A percentile compares a stretch with the other conserved stretches of the same genome.
These are phyloP conservation scores for Myrmophylax atrothorax DNA, from an alignment of 2,113 vertebrate species.

Conservation along the genomic window DNA sequence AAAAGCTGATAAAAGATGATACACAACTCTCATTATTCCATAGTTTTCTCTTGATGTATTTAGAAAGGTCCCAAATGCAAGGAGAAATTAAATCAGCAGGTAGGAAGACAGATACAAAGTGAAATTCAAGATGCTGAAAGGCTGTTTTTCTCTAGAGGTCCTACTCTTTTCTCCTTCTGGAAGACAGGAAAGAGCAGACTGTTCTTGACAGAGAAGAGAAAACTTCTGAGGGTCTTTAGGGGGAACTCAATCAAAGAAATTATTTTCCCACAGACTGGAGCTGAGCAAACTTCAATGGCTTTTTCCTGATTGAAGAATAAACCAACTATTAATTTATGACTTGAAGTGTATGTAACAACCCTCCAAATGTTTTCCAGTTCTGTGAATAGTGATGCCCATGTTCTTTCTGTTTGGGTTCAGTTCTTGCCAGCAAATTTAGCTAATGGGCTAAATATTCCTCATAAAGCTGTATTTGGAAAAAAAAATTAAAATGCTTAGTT, in stretches of 20 bases:
- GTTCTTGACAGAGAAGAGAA: conserved; percentile 73
- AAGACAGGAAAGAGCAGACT: conserved; percentile 78
- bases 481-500: background rate
- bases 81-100: conserved; percentile 51
- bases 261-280: conserved; percentile 83
- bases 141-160: conserved; percentile 79
- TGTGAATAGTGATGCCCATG: accelerated
- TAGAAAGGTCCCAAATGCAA: conserved; percentile 9
- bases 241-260: conserved; percentile 85
- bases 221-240: conserved; percentile 80
- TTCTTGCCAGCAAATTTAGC: background rate
- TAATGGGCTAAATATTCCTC: background rate
- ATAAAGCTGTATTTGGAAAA: background rate
- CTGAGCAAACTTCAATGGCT: conserved; percentile 71
- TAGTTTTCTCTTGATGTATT: conserved; percentile 3
- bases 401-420: background rate
- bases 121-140: conserved; percentile 90
- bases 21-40: background rate
- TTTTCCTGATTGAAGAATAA: conserved; percentile 76
- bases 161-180: conserved; percentile 74
- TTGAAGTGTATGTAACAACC: conserved; percentile 2
- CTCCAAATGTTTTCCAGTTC: conserved; percentile 54
- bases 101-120: conserved; percentile 76
- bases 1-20: background rate
- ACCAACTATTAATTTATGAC: conserved; percentile 75